Evolutionary conservation across 2,797 vertebrate genomes (phyloP).

Genomic region (Capromys pilorides): DNA sequence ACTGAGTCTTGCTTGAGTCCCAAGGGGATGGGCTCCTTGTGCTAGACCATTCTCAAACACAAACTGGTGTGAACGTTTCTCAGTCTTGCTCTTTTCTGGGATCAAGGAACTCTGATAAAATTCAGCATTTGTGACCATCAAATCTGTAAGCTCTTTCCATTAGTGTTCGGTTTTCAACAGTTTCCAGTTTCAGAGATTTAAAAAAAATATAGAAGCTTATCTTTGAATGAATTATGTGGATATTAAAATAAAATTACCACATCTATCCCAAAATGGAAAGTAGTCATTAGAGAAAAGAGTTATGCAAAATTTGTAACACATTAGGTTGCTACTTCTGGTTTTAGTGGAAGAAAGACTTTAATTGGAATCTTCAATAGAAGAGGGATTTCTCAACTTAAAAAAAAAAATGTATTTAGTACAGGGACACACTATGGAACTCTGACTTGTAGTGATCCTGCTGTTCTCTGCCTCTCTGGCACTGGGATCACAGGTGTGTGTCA

Average conservation of each 20-base stretch:
- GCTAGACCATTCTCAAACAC: neutral
- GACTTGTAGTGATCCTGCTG: no score
- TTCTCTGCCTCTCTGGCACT: no score
- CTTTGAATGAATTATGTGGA: neutral
- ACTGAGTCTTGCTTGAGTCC: neutral
- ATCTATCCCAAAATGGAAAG: neutral
- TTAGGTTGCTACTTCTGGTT: neutral
- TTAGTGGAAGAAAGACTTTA: neutral
- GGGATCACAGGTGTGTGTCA: no score
- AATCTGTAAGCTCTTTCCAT: neutral
- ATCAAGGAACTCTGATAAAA: neutral
- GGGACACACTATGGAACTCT: no score
- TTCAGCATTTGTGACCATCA: neutral
- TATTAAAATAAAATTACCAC: neutral
- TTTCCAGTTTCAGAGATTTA: neutral
- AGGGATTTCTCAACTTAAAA: neutral
- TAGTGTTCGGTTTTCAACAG: neutral
- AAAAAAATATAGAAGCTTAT: neutral
- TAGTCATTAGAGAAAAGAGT: neutral
- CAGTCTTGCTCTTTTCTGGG: neutral
- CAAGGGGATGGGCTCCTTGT: neutral
- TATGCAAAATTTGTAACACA: neutral
- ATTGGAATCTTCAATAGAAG: neutral
- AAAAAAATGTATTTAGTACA: no score
- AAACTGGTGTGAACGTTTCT: neutral